These are phyloP conservation scores for Nephotettix cincticeps DNA, from an alignment of 1,140 invertebrate genomes.

Conservation along the genomic window DNA sequence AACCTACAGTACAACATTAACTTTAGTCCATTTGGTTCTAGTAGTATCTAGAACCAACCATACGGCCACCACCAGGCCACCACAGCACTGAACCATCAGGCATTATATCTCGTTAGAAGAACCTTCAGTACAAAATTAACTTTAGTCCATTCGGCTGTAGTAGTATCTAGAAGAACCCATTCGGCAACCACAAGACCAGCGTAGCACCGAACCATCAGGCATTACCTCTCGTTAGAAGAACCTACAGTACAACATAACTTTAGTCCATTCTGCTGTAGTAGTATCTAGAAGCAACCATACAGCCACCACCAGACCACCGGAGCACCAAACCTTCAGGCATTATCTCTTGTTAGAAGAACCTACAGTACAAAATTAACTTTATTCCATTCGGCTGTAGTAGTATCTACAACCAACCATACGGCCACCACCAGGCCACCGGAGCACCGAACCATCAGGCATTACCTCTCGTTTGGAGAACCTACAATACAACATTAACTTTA, in stretches of 20 bases:
- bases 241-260: too few species aligned
- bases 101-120: too few species aligned
- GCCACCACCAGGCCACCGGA: constrained; percentile 17
- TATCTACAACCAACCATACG: constrained; percentile 4
- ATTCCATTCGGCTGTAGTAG: constrained; percentile 53
- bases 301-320: constrained; percentile 3
- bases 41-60: background rate
- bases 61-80: background rate
- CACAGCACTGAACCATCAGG: constrained; percentile 5
- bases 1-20: too few species aligned
- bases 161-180: background rate
- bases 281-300: too few species aligned
- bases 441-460: constrained; percentile 29
- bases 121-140: too few species aligned
- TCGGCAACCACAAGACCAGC: background rate
- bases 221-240: too few species aligned
- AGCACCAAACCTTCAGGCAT: constrained; percentile 22
- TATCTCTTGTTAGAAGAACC: too few species aligned
- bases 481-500: background rate
- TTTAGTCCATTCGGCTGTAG: background rate
- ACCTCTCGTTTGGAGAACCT: background rate
- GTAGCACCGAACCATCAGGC: background rate
- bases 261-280: too few species aligned
- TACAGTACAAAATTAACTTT: too few species aligned
- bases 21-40: too few species aligned